These are phyloP conservation scores for Leptobrachium leishanense DNA, from an alignment of 2,113 vertebrate genomes.

Conservation along the genomic window DNA sequence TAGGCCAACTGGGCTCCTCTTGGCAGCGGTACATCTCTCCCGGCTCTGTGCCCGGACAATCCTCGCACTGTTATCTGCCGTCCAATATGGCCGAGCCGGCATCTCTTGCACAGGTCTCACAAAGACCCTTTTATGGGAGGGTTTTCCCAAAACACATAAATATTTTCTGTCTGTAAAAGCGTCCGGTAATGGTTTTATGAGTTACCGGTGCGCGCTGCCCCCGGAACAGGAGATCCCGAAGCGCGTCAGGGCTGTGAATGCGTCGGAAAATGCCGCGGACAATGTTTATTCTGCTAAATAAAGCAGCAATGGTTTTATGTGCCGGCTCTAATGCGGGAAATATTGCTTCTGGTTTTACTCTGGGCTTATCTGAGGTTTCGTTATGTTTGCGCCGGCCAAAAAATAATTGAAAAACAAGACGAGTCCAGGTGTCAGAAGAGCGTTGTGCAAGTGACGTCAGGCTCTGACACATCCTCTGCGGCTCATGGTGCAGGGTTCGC, in stretches of 20 bases:
- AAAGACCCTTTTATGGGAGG: constrained; percentile 23
- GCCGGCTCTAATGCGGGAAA: background rate
- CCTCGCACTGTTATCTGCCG: constrained; percentile 14
- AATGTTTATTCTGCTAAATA: constrained; percentile 7
- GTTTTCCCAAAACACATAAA: constrained; percentile 11
- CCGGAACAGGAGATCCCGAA: background rate
- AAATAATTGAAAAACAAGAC: constrained; percentile 29
- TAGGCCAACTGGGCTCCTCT: background rate
- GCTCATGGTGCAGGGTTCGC: too few species aligned
- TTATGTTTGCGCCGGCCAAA: constrained; percentile 4
- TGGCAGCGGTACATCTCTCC: background rate
- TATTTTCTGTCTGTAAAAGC: background rate
- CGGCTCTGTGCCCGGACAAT: constrained; percentile 3
- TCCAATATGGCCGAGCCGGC: constrained; percentile 23
- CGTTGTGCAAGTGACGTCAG: too few species aligned
- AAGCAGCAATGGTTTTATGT: background rate
- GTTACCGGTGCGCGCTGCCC: background rate
- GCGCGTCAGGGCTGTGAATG: background rate
- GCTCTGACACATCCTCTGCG: background rate
- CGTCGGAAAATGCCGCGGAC: too few species aligned
- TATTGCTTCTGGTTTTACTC: background rate
- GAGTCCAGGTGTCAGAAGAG: background rate
- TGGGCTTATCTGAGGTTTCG: constrained; percentile 8
- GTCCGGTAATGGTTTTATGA: background rate
- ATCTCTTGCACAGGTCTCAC: background rate